phyloP scores from a whole-genome alignment of 2,888 invertebrate genomes.

The Agrochola litura region DNA sequence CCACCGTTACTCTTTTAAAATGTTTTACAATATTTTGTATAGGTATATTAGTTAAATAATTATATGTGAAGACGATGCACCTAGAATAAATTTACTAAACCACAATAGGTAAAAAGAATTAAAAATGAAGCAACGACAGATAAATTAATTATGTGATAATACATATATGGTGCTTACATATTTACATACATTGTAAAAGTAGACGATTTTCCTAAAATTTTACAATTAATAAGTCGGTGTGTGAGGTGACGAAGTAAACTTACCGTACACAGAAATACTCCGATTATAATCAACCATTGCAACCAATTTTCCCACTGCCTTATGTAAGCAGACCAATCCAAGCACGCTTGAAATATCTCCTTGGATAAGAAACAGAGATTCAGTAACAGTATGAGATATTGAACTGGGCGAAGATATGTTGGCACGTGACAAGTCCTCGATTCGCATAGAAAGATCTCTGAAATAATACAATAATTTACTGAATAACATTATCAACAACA shows the following conservation, averaged over 20 bases:
- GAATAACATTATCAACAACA: neutral
- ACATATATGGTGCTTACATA: too few species aligned
- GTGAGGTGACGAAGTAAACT: constrained; percentile 59
- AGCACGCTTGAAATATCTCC: constrained; percentile 94
- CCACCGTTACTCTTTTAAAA: too few species aligned
- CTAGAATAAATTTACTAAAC: too few species aligned
- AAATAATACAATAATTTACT: constrained; percentile 62
- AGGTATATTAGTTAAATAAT: too few species aligned
- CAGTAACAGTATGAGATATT: constrained; percentile 91
- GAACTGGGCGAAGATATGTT: constrained; percentile 84
- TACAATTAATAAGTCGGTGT: too few species aligned
- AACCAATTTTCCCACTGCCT: constrained; percentile 96
- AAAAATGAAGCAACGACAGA: too few species aligned
- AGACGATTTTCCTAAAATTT: too few species aligned
- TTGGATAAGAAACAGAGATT: constrained; percentile 92
- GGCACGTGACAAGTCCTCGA: constrained; percentile 83
- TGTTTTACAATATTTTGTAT: too few species aligned
- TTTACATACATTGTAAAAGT: too few species aligned
- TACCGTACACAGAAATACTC: constrained; percentile 93
- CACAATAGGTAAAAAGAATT: too few species aligned
- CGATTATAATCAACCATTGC: constrained; percentile 94
- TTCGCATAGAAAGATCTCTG: constrained; percentile 90
- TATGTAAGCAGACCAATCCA: constrained; percentile 93
- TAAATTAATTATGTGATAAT: too few species aligned
- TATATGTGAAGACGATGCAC: too few species aligned